Evolutionary conservation across 2,797 vertebrate genomes (phyloP), one percentile per base, ranked within the genome.

Genomic region (Sebastes kiyomatsui): DNA sequence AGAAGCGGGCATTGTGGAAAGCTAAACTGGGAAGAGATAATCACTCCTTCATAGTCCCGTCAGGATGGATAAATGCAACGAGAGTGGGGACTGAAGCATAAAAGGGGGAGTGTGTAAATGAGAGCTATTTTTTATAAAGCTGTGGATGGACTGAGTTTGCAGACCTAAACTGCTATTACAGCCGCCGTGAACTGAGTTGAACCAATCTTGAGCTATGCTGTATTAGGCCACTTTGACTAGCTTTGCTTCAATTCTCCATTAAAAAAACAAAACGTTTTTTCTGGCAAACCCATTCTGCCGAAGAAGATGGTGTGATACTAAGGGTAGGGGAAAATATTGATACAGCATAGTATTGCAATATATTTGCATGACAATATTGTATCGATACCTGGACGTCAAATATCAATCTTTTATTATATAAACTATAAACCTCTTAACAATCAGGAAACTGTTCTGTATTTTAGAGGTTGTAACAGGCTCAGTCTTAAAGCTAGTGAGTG

Each of bases 51-150:
- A 87, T 90, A 68, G 81, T 65, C 68, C 89, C 81, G 81, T 11
- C 5, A 88, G 81, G 87, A 87, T 77, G 84, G 69, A 87, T 88
- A 83, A 86, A 87, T 68, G 78, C 79, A 84, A 72, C n/a, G 35
- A 25, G 61, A 67, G 27, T 72, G 49, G 65, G 67, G 64, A 72
- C 65, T 23, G 77, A 76, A 38, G 42, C 55, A 73, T 52, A 69
- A 49, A 28, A 22, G 46, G 52, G 28, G 5, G 12, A 46, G 73
- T 62, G 54, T 62, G 71, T 90, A 76, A 79, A 87, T 77, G 38
- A 65, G 78, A 85, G 60, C 18, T 72, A 20, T 22, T 68, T 71
- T 83, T 55, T 80, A 70, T 42, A 67, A 72, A 52, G 72, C 67
- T 25, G 22, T 60, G 30, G 59, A 65, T 81, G 52, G 56, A 60